phyloP scores from a whole-genome alignment of 2,797 vertebrate species.

The Micromesistius poutassou region DNA sequence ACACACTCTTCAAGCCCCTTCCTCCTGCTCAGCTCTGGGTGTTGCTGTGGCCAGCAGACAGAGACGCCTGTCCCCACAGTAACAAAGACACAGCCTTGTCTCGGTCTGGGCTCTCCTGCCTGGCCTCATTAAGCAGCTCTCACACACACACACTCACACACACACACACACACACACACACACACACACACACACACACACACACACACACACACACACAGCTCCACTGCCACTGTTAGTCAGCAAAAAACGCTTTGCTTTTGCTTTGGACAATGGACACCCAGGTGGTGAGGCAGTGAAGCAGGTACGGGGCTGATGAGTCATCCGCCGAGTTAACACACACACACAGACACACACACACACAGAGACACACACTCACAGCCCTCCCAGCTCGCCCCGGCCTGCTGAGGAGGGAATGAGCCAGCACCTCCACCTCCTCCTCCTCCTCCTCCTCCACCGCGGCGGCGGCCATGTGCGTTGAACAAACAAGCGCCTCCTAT shows the following conservation, averaged over 20 bases:
- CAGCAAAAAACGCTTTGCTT: background rate
- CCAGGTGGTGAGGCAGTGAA: conserved; percentile 1
- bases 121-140: background rate
- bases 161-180: conserved; percentile 11
- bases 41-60: conserved; percentile 13
- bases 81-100: conserved; percentile 10
- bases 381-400: background rate
- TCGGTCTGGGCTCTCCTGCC: conserved; percentile 8
- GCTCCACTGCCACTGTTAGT: conserved; percentile 4
- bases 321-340: background rate
- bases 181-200: conserved; percentile 9
- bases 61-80: conserved; percentile 34
- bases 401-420: background rate
- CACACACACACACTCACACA: conserved; percentile 17
- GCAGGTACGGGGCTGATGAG: background rate
- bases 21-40: conserved; percentile 19
- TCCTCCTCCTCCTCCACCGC: conserved; percentile 38
- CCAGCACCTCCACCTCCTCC: conserved; percentile 35
- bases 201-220: conserved; percentile 8
- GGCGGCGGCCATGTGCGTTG: conserved; percentile 50
- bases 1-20: conserved; percentile 39
- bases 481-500: conserved; percentile 62
- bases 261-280: conserved; percentile 3
- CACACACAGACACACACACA: background rate
- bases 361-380: background rate